Conservation (phyloP, 2,888 invertebrate species). For the Schizaphis graminum region DNA sequence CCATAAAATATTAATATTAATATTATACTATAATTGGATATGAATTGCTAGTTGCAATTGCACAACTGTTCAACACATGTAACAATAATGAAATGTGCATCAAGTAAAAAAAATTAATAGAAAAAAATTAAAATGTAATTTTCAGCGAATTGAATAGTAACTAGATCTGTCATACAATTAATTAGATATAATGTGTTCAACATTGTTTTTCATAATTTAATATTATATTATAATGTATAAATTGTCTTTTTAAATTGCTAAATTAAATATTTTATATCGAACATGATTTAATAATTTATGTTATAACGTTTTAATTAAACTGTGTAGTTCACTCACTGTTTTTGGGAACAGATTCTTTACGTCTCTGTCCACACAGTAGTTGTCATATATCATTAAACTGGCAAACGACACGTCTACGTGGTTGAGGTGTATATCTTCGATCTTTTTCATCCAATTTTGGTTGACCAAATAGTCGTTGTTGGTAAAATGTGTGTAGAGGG, state of each 20-base stretch:
- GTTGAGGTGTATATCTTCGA: slow-evolving; percentile 72
- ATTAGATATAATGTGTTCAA: slow-evolving; percentile 51
- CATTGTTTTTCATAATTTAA: slow-evolving; percentile 61
- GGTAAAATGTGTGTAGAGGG: slow-evolving; percentile 70
- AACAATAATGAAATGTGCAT: slow-evolving; percentile 59
- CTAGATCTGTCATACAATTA: slow-evolving; percentile 52
- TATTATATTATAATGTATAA: slow-evolving; percentile 50
- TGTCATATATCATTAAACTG: slow-evolving; percentile 67
- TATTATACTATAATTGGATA: slow-evolving; percentile 45
- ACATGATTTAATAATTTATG: slow-evolving; percentile 40
- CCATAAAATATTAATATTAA: slow-evolving; percentile 56
- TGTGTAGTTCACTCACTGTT: slow-evolving; percentile 56
- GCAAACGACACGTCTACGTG: slow-evolving; percentile 70
- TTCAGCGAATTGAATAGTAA: slow-evolving; percentile 18
- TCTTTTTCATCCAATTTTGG: slow-evolving; percentile 72
- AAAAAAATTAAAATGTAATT: slow-evolving; percentile 47
- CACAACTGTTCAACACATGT: slow-evolving; percentile 40
- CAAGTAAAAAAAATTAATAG: slow-evolving; percentile 52
- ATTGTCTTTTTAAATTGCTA: slow-evolving; percentile 63
- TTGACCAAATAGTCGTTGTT: slow-evolving; percentile 72
- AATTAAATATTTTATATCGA: slow-evolving; percentile 35
- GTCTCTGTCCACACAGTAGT: slow-evolving; percentile 64
- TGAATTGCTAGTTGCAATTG: slow-evolving; percentile 33
- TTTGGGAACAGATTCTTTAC: slow-evolving; percentile 64
- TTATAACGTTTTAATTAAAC: slow-evolving; percentile 26